Evolutionary conservation across 2,888 invertebrate species (phyloP).

Genomic region (Acrobasis suavella): DNA sequence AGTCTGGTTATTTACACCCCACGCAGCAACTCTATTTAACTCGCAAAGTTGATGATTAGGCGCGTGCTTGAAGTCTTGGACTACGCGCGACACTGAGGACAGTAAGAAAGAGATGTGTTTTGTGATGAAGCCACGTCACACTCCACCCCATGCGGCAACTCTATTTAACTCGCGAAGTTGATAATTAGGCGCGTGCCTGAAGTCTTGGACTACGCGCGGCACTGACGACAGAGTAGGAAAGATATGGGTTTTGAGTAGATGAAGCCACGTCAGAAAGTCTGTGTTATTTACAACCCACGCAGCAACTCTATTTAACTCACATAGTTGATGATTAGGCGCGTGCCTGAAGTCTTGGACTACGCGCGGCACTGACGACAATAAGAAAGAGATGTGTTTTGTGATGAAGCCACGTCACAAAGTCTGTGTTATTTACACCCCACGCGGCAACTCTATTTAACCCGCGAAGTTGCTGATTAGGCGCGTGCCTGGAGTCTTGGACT

Average conservation of each 20-base stretch:
- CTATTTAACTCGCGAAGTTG: conserved; percentile 69
- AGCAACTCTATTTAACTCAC: conserved; percentile 68
- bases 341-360: conserved; percentile 48
- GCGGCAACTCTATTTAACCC: conserved; percentile 68
- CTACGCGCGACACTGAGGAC: conserved; percentile 10
- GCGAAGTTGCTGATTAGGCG: conserved; percentile 69
- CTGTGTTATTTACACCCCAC: conserved; percentile 21
- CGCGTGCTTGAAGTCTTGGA: conserved; percentile 57
- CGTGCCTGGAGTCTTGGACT: conserved; percentile 55
- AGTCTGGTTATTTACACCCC: too few species aligned
- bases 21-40: conserved; percentile 67
- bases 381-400: neutral
- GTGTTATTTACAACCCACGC: too few species aligned
- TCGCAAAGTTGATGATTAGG: conserved; percentile 74
- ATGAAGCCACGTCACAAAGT: neutral
- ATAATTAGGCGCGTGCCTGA: conserved; percentile 71
- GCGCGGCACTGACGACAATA: conserved; percentile 1
- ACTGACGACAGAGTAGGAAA: neutral
- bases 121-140: neutral
- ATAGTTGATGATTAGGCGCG: conserved; percentile 73
- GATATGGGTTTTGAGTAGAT: neutral
- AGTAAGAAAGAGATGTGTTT: neutral
- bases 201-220: conserved; percentile 33
- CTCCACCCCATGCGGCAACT: conserved; percentile 49
- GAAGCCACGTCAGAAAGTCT: neutral